Percentiles rank a stretch among this genome's conserved stretches.
Evolutionary conservation across 2,797 vertebrate genomes (phyloP).

Genomic region (Leptatherina wallacei): DNA sequence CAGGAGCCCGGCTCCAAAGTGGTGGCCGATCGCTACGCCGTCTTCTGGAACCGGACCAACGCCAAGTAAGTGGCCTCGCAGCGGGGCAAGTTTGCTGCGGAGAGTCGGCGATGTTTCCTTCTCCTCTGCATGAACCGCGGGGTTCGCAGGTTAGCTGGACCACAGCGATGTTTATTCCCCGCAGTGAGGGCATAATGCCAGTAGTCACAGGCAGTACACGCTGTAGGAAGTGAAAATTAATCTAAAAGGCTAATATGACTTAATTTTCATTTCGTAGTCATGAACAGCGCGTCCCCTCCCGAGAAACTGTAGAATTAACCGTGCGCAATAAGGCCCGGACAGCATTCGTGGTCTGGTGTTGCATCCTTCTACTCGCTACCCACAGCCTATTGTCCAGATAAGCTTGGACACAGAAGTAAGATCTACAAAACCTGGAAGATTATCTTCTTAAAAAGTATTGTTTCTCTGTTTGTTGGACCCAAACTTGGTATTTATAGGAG

Average conservation of each 20-base stretch:
- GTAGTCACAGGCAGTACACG: conserved; percentile 36
- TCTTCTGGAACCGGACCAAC: conserved; percentile 99
- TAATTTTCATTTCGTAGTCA: conserved; percentile 29
- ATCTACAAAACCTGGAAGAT: conserved; percentile 7
- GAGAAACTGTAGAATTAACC: conserved; percentile 14
- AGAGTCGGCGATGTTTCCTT: conserved; percentile 32
- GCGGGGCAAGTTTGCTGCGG: conserved; percentile 36
- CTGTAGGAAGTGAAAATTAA: conserved; percentile 11
- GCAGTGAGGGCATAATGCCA: conserved; percentile 65
- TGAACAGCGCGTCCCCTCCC: conserved; percentile 11
- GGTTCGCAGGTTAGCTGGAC: conserved; percentile 26
- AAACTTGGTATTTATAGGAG: not conserved
- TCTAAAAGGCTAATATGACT: conserved; percentile 6
- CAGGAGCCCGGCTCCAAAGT: conserved; percentile 97
- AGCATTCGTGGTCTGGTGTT: not conserved
- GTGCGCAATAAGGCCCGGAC: conserved; percentile 51
- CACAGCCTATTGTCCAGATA: not conserved
- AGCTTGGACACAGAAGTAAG: not conserved
- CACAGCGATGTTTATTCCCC: conserved; percentile 57
- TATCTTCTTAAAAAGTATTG: conserved; percentile 8
- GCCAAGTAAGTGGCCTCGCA: conserved; percentile 88
- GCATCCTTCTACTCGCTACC: conserved; percentile 13
- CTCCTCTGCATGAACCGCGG: conserved; percentile 31
- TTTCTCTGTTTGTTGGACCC: conserved; percentile 13
- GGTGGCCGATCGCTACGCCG: conserved; percentile 97